Evolutionary conservation across 2,113 vertebrate genomes (phyloP), one percentile per base, ranked within the genome.

Genomic region (Macrotus californicus): DNA sequence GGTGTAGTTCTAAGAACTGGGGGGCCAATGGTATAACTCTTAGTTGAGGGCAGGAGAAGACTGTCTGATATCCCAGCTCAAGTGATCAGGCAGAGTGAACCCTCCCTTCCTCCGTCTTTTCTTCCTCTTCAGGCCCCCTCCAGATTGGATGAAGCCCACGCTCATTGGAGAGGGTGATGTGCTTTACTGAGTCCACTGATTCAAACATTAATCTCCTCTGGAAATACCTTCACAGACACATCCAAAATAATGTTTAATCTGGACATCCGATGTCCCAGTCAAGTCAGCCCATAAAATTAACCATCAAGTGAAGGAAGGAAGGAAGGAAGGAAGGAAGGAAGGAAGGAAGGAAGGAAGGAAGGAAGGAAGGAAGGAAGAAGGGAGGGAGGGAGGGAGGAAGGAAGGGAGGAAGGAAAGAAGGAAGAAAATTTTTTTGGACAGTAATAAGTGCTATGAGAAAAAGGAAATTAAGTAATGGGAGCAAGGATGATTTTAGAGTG

Each of bases 181-280:
- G 46, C 88, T 80, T 31, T 67, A 79, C 52, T n/a, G 26, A 94
- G 85, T 82, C 87, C 50, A 77, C 80, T 34, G n/a, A 69, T 64
- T n/a, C 72, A 85, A 79, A 80, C 15, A 21, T 24, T 79, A 50
- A 84, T 66, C 43, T 76, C 36, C 43, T n/a, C 72, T 7, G 26
- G 75, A 86, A 91, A 91, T 13, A 79, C 12, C 52, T 31, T 52
- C 61, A 86, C 22, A 52, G 50, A 19, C 67, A 90, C 41, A 84
- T 26, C 2, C 73, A 86, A 94, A 90, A 50, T 76, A 56, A 50
- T 72, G 26, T 72, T 64, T 86, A 15, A 69, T 56, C 24, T 59
- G 48, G 46, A 26, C 24, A 52, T 13, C 21, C 9, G 36, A 70
- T 52, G 26, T 56, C 19, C 52, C 52, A 52, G 52, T 70, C 72